These are phyloP conservation scores for Scyliorhinus canicula DNA, from an alignment of 2,797 vertebrate genomes.

Conservation along the genomic window DNA sequence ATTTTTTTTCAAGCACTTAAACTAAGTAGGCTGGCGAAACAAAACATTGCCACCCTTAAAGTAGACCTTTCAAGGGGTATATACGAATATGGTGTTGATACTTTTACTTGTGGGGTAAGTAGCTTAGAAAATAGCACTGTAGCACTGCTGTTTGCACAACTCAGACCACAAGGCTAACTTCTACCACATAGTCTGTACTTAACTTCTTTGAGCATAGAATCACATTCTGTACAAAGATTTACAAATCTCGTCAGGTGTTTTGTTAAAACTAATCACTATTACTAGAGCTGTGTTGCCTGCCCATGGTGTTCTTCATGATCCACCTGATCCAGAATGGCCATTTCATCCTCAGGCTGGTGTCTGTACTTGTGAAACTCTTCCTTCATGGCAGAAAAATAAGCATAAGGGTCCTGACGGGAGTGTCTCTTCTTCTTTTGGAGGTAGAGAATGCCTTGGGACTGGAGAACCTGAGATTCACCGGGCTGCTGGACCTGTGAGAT, in stretches of 20 bases:
- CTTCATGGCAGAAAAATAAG: slow-evolving; percentile 76
- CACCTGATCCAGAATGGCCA: slow-evolving; percentile 84
- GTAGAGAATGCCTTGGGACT: slow-evolving; percentile 75
- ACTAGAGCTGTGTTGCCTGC: slow-evolving; percentile 82
- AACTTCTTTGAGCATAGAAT: slow-evolving; percentile 38
- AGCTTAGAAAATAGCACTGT: slow-evolving; percentile 47
- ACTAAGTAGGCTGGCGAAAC: slow-evolving; percentile 4
- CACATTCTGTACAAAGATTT: slow-evolving; percentile 41
- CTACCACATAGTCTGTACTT: slow-evolving; percentile 41
- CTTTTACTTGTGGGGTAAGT: slow-evolving; percentile 39
- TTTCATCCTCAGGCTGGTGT: slow-evolving; percentile 84
- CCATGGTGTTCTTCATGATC: slow-evolving; percentile 74
- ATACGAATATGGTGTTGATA: slow-evolving; percentile 2
- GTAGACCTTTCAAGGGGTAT: slow-evolving; percentile 11
- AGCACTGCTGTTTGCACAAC: slow-evolving; percentile 39
- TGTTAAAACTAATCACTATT: slow-evolving; percentile 46
- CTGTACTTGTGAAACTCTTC: slow-evolving; percentile 72
- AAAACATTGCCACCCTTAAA: slow-evolving; percentile 34
- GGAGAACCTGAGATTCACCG: slow-evolving; percentile 86
- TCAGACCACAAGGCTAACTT: slow-evolving; percentile 43
- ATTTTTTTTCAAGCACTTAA: slow-evolving; percentile 32
- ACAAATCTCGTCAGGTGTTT: slow-evolving; percentile 46
- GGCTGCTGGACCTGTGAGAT: slow-evolving; percentile 97
- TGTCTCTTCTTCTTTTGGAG: slow-evolving; percentile 89
- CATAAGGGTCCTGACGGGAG: slow-evolving; percentile 80